Evolutionary conservation across 2,888 invertebrate species (phyloP).

Genomic region (Fragum fragum): DNA sequence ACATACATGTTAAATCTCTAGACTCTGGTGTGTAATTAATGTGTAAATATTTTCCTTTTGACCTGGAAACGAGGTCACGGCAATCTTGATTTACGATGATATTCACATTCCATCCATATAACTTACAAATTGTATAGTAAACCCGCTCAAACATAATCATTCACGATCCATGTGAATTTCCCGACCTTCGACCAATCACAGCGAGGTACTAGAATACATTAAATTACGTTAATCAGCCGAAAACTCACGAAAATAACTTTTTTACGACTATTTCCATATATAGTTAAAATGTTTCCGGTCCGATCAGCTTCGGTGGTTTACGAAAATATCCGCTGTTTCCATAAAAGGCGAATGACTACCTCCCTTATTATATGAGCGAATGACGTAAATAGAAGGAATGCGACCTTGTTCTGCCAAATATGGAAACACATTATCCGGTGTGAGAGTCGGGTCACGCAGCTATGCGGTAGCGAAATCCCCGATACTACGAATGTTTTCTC

Average conservation of each 20-base stretch:
- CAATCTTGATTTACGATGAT: slow-evolving; percentile 6
- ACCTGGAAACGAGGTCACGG: slow-evolving; percentile 10
- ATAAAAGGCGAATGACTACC: slow-evolving; percentile 68
- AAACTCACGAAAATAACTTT: slow-evolving; percentile 1
- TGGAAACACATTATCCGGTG: slow-evolving; percentile 77
- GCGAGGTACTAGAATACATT: slow-evolving; percentile 13
- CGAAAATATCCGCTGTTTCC: slow-evolving; percentile 68
- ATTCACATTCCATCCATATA: background rate
- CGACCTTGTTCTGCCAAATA: slow-evolving; percentile 80
- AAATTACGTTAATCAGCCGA: slow-evolving; percentile 15
- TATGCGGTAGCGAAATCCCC: slow-evolving; percentile 10
- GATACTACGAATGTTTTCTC: slow-evolving; percentile 73
- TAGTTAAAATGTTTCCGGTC: slow-evolving; percentile 62
- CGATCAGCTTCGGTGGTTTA: slow-evolving; percentile 50
- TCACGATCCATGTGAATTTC: slow-evolving; percentile 25
- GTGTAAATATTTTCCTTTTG: slow-evolving; percentile 1
- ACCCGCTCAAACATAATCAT: slow-evolving; percentile 13
- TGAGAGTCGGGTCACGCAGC: slow-evolving; percentile 12
- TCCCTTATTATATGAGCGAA: slow-evolving; percentile 44
- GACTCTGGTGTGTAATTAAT: background rate
- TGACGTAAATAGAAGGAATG: slow-evolving; percentile 74
- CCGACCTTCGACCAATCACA: slow-evolving; percentile 31
- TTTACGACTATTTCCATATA: slow-evolving; percentile 66
- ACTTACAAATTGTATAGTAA: background rate
- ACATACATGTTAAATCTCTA: too few relatives aligned